Base-by-base conservation (phyloP, 2,888 invertebrate species). In the Habrosyne pyritoides region DNA sequence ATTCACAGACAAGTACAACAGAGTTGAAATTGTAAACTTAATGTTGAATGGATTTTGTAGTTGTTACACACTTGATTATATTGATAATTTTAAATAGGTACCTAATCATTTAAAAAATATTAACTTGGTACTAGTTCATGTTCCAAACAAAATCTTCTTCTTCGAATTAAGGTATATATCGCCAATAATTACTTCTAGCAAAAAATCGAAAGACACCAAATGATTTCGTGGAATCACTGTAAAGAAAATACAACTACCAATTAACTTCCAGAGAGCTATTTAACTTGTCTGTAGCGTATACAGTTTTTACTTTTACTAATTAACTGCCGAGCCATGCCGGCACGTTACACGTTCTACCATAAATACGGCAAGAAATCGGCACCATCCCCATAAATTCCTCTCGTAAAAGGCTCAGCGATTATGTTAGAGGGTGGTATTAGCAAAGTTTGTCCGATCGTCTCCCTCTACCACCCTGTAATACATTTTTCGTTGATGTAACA, bases 401-500 rank as follows among this genome's bases (percentile, higher is more conserved):
- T 92, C 92, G 91, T 92, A 92, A 92, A 92, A 92, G 91, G 91
- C 89, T 90, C 88, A 77, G 85, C 91, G 91, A 92, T 91, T 91
- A 92, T 91, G 91, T 91, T 89, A 86, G 91, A 84, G 91, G 91
- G 92, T 92, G 91, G 92, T 92, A 91, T 92, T 92, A 92, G 91
- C 90, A 88, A 92, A 92, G 91, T 92, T 92, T 91, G 91, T 90
- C 91, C 91, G 91, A 91, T 91, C 82, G 83, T 73, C 81, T 84
- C 83, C 84, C 78, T 70, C 70, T 73, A 79, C 79, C 86, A 80
- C 78, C 79, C 83, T 86, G 89, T 93, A 93, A 93, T 93, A 93
- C 91, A 93, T 93, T 93, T 93, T 93, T 93, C 93, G 93, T 93
- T 91, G 92, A 93, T 93, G 92, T 93, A 92, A 93, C 93, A 91